Conservation (phyloP, 2,888 invertebrate genomes). For the Invenusta paracnida region DNA sequence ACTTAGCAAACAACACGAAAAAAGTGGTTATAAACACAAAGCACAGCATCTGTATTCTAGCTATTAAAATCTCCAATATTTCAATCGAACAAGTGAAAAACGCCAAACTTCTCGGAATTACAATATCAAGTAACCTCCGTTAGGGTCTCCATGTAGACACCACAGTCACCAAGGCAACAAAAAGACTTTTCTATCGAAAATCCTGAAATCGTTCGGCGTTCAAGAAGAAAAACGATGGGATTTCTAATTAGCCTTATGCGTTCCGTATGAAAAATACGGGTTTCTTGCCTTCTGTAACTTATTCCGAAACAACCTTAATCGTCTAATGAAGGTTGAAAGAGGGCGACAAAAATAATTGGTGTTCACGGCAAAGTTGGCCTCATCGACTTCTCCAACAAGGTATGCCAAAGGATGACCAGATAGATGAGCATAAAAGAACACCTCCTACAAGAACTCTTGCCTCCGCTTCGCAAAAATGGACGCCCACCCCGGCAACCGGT, state of each 20-base stretch:
- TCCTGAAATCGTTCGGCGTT: not conserved
- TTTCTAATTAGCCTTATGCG: not conserved
- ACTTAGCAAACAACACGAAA: too few relatives aligned
- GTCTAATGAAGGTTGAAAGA: not conserved
- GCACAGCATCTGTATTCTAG: not conserved
- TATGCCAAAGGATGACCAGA: constrained; percentile 9
- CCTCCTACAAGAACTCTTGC: not conserved
- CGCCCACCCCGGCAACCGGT: not conserved
- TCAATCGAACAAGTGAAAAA: constrained; percentile 11
- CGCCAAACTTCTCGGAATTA: not conserved
- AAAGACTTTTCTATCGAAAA: constrained; percentile 5
- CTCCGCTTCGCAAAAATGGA: not conserved
- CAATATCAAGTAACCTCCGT: not conserved
- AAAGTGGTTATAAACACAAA: not conserved
- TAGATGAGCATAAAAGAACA: not conserved
- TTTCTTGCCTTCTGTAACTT: not conserved
- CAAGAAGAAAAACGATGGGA: not conserved
- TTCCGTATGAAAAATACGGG: not conserved
- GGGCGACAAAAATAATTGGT: not conserved
- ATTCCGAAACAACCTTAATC: not conserved
- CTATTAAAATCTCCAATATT: not conserved
- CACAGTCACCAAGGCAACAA: constrained; percentile 9
- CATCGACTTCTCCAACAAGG: constrained; percentile 10
- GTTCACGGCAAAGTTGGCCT: not conserved
- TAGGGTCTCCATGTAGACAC: not conserved